Evolutionary conservation across 1,140 invertebrate genomes (phyloP), one percentile per base, ranked within the genome.

Genomic region (Lepidurus apus): DNA sequence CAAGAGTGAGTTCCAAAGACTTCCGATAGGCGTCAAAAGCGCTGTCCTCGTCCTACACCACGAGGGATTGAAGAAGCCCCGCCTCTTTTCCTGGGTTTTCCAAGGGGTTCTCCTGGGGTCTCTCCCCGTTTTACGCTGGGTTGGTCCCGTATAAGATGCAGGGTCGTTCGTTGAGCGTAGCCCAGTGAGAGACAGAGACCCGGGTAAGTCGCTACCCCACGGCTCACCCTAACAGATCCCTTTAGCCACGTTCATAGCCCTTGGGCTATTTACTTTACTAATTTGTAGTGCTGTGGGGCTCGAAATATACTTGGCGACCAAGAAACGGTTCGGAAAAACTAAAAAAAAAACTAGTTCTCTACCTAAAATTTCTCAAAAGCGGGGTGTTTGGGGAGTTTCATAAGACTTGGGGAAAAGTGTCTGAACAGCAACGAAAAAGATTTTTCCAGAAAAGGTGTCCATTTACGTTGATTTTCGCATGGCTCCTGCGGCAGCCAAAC

Each of bases 401-500:
- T 65, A 65, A 65, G 53, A 21, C 21, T 13, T 65, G 21, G 53
- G 53, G 53, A n/a, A 21, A 17, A 21, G 53, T 13, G 53, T 21
- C 53, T 7, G 13, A 65, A 65, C 17, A 21, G 7, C 10, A 47
- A 47, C 10, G 17, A 47, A 47, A 65, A n/a, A n/a, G 10, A 11
- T 47, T 47, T 47, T 0, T n/a, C n/a, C 53, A 65, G 13, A 7
- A 13, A 65, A 65, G 53, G 53, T 21, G 7, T 7, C 53, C 34
- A n/a, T 65, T 65, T 65, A 65, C 13, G 17, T 13, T 65, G 17
- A 65, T 65, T 65, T 65, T n/a, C 53, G 34, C 34, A 65, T 65
- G 53, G 53, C 53, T 65, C 53, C 53, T 65, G 17, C 53, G 21
- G 53, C 53, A 65, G 53, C 53, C 53, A 11, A n/a, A 65, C 53